These are phyloP conservation scores for Chaitophorus viminalis DNA, from an alignment of 2,888 invertebrate species.

Conservation along the genomic window DNA sequence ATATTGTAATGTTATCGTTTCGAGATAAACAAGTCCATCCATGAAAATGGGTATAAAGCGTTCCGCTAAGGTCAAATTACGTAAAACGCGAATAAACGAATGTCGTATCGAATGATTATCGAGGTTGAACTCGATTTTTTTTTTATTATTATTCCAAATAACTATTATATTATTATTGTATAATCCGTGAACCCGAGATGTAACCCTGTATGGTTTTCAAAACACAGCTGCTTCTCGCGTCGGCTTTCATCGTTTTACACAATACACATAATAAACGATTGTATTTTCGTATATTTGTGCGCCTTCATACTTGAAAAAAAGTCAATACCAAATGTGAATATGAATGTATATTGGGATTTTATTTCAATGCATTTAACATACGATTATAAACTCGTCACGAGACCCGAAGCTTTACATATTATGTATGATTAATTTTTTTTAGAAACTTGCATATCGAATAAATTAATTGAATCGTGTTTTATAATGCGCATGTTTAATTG, in stretches of 20 bases:
- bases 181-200: background rate
- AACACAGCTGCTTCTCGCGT: background rate
- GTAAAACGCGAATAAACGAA: background rate
- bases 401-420: too few relatives aligned
- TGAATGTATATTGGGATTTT: too few relatives aligned
- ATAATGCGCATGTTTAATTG: background rate
- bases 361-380: too few relatives aligned
- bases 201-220: slow-evolving; percentile 1
- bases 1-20: too few relatives aligned
- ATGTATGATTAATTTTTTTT: too few relatives aligned
- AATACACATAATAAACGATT: background rate
- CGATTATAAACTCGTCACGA: too few relatives aligned
- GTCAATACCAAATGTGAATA: background rate
- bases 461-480: too few relatives aligned
- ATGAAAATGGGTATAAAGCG: background rate
- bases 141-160: background rate
- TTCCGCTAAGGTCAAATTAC: background rate
- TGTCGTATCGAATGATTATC: background rate
- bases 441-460: too few relatives aligned
- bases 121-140: background rate
- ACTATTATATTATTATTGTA: background rate
- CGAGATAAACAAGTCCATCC: background rate
- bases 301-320: background rate
- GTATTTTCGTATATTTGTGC: background rate
- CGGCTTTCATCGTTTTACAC: background rate